Percentiles rank a stretch among this genome's conserved stretches.
These are phyloP conservation scores for Chrysomallon squamiferum DNA, from an alignment of 1,140 invertebrate species.

Conservation along the genomic window DNA sequence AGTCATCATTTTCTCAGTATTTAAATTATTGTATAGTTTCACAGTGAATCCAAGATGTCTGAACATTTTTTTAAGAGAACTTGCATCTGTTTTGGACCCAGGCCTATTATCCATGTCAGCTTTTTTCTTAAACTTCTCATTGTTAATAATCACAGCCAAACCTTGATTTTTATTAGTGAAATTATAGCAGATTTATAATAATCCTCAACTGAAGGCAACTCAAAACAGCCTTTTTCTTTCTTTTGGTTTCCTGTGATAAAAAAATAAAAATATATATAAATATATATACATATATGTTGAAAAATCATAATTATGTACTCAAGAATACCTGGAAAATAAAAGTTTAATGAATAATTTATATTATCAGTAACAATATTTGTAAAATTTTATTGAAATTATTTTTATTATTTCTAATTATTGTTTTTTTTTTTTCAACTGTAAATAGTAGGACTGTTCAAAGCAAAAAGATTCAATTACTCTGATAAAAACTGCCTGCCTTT, in stretches of 20 bases:
- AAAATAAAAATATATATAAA: background rate
- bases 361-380: background rate
- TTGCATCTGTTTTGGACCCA: slow-evolving; percentile 74
- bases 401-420: too few species aligned
- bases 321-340: background rate
- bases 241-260: background rate
- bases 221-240: background rate
- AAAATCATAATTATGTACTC: background rate
- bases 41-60: slow-evolving; percentile 78
- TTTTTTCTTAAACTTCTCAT: slow-evolving; percentile 69
- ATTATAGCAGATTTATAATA: slow-evolving; percentile 69
- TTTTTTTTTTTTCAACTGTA: too few species aligned
- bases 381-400: too few species aligned
- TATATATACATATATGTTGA: background rate
- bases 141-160: slow-evolving; percentile 87
- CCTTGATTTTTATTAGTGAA: slow-evolving; percentile 85
- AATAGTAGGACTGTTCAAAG: too few species aligned
- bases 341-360: background rate
- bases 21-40: slow-evolving; percentile 69
- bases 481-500: too few species aligned
- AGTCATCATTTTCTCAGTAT: slow-evolving; percentile 70
- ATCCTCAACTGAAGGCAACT: background rate
- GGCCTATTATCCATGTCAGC: slow-evolving; percentile 67
- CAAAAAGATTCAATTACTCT: too few species aligned
- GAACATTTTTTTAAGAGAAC: slow-evolving; percentile 65